Evolutionary conservation across 2,113 vertebrate species (phyloP), one percentile per base, ranked within the genome.

Genomic region (Clarias batrachus): DNA sequence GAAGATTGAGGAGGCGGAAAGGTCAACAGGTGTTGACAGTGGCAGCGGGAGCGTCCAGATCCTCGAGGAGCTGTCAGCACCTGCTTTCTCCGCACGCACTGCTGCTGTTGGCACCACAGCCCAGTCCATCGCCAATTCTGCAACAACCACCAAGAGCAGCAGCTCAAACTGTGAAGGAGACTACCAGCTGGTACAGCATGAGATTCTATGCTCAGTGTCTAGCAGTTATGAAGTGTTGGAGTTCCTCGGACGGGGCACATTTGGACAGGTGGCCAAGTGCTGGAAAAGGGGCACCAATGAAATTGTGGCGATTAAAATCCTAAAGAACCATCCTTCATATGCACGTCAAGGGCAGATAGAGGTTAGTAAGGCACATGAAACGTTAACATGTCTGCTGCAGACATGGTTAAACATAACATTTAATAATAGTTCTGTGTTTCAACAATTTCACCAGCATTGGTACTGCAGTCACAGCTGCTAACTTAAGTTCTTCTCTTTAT

Each of bases 221-320:
- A 97, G 97, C 90, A 98, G 95, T 93, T 99, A 99, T 1, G 98
- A 99, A 92, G 98, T 99, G 86, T 92, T 99, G 89, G 98, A 99
- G 93, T 99, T 99, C 90, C 93, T 99, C 60, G 98, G 98, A 57
- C 95, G 98, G 57, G 98, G 98, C 63, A 99, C 98, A 0, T 99
- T 99, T 77, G 98, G 98, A 73, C 98, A 99, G 93, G 98, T 99
- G 91, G 97, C 97, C 0, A 99, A 99, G 89, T 99, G 98, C 93
- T 99, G 98, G 98, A 99, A 99, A 89, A 95, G 97, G 87, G 98
- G 97, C 89, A 99, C 98, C 7, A 99, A 98, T 94, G 98, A 99
- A 92, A 99, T 99, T 23, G 97, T 99, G 91, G 98, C 98, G 10
- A 99, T 99, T 92, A 99, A 99, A 92, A 99, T 99, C 91, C 93